Percentiles rank a stretch among this genome's conserved stretches.
Conservation (phyloP, 2,888 invertebrate genomes). For the Dyspetes luteomarginatus region DNA sequence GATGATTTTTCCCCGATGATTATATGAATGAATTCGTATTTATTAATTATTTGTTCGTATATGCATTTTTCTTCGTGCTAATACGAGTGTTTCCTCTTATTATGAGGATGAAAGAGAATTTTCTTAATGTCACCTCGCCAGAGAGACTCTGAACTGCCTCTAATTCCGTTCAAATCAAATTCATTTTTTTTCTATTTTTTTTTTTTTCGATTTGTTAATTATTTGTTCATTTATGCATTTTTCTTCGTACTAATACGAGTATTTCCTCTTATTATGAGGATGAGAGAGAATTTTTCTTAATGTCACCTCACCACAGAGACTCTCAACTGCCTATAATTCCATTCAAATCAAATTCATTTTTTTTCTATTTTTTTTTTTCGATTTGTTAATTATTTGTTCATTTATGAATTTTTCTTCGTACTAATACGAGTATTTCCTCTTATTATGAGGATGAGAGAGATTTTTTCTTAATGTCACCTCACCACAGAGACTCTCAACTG, state of each 20-base stretch:
- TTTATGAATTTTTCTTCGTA: no score
- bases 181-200: no score
- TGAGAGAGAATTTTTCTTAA: no score
- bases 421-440: no score
- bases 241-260: no score
- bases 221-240: no score
- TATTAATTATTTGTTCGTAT: conserved; percentile 26
- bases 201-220: conserved; percentile 29
- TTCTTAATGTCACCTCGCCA: background rate
- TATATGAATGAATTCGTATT: conserved; percentile 9
- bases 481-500: no score
- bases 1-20: conserved; percentile 9
- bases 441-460: no score
- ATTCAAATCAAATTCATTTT: no score
- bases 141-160: conserved; percentile 2
- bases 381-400: conserved; percentile 32
- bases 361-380: conserved; percentile 27
- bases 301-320: no score
- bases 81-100: background rate
- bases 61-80: conserved; percentile 17
- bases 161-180: conserved; percentile 18
- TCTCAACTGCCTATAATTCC: conserved; percentile 37
- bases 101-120: background rate
- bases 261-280: no score
- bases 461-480: no score